These are phyloP conservation scores for Anas bernieri DNA, from an alignment of 2,797 vertebrate species.

Conservation along the genomic window DNA sequence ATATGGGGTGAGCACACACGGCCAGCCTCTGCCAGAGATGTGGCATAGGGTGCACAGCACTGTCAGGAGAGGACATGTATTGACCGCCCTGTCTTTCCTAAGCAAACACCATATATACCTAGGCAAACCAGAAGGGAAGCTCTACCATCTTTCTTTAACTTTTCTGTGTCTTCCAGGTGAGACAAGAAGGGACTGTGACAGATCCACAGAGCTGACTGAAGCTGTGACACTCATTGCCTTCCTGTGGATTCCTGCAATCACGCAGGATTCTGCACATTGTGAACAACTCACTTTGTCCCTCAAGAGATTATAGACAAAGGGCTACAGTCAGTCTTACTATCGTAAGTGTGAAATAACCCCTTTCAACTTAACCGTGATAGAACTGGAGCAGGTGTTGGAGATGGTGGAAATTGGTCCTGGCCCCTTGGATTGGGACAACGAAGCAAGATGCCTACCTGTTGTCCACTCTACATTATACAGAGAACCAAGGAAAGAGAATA, in stretches of 20 bases:
- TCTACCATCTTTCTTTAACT: background rate
- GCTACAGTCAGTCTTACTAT: background rate
- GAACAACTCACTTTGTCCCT: background rate
- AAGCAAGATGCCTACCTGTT: background rate
- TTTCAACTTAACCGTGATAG: background rate
- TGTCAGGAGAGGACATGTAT: background rate
- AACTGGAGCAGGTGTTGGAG: background rate
- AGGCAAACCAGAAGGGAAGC: background rate
- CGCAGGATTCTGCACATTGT: background rate
- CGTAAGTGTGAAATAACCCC: accelerated
- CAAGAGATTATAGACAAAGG: background rate
- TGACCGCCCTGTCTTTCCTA: background rate
- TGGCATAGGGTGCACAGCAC: background rate
- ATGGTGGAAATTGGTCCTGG: background rate
- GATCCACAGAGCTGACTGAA: too few species aligned
- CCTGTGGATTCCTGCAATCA: background rate
- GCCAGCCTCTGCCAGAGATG: background rate
- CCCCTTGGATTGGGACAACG: background rate
- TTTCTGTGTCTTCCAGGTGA: background rate
- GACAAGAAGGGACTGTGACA: background rate
- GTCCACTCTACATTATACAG: accelerated
- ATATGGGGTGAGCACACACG: background rate
- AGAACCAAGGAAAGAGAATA: background rate
- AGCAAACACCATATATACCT: background rate
- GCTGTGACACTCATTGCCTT: background rate